phyloP scores from a whole-genome alignment of 2,888 invertebrate species.

The Candidula unifasciata region DNA sequence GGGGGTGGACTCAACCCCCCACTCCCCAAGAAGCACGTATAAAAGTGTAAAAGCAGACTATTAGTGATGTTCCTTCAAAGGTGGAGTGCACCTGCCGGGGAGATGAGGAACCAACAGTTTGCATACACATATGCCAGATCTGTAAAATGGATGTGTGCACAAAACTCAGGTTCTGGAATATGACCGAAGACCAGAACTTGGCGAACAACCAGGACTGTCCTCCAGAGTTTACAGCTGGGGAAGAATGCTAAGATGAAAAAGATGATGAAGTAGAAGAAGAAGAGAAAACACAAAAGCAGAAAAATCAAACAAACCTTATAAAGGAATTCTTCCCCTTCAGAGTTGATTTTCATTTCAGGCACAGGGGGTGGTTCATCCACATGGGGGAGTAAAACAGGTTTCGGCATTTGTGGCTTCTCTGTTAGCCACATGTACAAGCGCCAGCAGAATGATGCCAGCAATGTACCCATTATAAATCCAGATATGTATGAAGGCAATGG shows the following conservation, averaged over 20 bases:
- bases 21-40: no score
- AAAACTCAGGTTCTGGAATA: no score
- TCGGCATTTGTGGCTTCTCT: constrained; percentile 59
- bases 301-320: constrained; percentile 74
- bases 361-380: constrained; percentile 65
- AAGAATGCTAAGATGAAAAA: background rate
- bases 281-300: background rate
- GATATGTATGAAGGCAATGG: constrained; percentile 73
- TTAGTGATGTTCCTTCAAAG: no score
- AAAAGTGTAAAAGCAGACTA: no score
- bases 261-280: background rate
- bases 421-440: constrained; percentile 65
- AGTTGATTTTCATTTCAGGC: constrained; percentile 68
- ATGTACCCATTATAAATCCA: constrained; percentile 67
- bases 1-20: no score
- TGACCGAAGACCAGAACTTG: no score
- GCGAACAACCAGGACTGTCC: no score
- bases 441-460: constrained; percentile 63
- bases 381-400: constrained; percentile 59
- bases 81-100: no score
- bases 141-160: no score
- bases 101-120: no score
- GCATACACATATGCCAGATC: no score
- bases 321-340: constrained; percentile 64
- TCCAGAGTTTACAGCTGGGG: no score